phyloP scores from a whole-genome alignment of 2,113 vertebrate genomes.

The Entelurus aequoreus region DNA sequence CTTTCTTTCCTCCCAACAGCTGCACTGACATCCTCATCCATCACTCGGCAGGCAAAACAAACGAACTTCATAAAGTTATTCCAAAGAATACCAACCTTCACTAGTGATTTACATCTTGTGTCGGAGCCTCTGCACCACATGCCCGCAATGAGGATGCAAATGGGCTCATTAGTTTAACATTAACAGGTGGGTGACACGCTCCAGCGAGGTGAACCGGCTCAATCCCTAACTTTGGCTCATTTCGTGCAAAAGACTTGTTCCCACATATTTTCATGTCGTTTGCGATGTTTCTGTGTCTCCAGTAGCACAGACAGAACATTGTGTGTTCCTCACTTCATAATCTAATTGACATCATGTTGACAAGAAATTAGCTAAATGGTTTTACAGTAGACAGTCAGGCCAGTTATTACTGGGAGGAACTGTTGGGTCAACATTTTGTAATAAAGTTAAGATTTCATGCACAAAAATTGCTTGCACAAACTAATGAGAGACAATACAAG shows the following conservation, averaged over 20 bases:
- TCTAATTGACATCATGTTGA: constrained; percentile 44
- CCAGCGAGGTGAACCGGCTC: constrained; percentile 62
- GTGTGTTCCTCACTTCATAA: constrained; percentile 39
- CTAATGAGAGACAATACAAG: background rate
- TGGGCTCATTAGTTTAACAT: constrained; percentile 74
- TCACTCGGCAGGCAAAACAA: constrained; percentile 7
- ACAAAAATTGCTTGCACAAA: background rate
- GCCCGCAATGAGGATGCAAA: constrained; percentile 68
- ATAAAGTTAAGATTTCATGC: constrained; percentile 13
- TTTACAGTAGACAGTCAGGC: constrained; percentile 18
- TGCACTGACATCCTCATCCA: constrained; percentile 7
- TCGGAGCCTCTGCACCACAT: constrained; percentile 37
- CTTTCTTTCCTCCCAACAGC: constrained; percentile 7
- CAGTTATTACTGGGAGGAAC: constrained; percentile 33
- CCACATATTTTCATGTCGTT: constrained; percentile 42
- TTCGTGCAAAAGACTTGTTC: constrained; percentile 53
- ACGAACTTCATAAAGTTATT: constrained; percentile 1
- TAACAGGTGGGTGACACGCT: constrained; percentile 77
- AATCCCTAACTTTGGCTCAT: constrained; percentile 52
- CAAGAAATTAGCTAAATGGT: constrained; percentile 37
- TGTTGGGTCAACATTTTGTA: constrained; percentile 30
- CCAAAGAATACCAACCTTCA: constrained; percentile 3
- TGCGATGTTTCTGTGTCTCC: constrained; percentile 27
- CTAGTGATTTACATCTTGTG: constrained; percentile 19
- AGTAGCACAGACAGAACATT: constrained; percentile 25